Evolutionary conservation across 2,113 vertebrate species (phyloP).

Genomic region (Sturnira hondurensis): DNA sequence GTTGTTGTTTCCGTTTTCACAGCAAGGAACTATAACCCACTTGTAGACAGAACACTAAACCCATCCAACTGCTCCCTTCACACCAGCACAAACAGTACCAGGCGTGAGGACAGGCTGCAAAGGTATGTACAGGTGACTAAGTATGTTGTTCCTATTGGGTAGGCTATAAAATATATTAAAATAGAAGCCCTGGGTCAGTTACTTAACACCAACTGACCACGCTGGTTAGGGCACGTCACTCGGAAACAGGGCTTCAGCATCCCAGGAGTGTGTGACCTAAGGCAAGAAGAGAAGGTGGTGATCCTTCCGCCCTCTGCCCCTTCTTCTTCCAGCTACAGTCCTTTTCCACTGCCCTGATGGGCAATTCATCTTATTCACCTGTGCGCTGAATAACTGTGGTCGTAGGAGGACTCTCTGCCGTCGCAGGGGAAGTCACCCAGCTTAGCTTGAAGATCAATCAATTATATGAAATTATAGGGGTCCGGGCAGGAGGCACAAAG

Average conservation of each 20-base stretch:
- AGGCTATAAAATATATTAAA: not conserved
- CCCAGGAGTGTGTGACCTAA: not conserved
- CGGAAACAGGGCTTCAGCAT: not conserved
- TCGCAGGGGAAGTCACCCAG: not conserved
- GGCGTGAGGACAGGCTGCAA: not conserved
- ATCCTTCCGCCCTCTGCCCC: not conserved
- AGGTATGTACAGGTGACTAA: not conserved
- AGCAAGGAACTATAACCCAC: not conserved
- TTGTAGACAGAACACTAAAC: not conserved
- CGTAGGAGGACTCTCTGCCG: not conserved
- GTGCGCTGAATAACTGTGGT: not conserved
- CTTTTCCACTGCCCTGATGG: not conserved
- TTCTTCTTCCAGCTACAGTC: not conserved
- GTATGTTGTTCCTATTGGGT: not conserved
- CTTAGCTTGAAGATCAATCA: not conserved
- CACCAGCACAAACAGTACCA: not conserved
- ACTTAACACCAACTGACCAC: not conserved
- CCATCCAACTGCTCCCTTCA: not conserved
- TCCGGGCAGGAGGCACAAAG: not conserved
- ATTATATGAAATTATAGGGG: not conserved
- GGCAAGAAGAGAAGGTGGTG: not conserved
- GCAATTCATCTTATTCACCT: not conserved
- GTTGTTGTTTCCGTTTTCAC: not conserved
- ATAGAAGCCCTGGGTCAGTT: not conserved
- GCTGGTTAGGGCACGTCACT: not conserved